Base-by-base conservation (phyloP, 2,797 vertebrate species). In the Choloepus didactylus region DNA sequence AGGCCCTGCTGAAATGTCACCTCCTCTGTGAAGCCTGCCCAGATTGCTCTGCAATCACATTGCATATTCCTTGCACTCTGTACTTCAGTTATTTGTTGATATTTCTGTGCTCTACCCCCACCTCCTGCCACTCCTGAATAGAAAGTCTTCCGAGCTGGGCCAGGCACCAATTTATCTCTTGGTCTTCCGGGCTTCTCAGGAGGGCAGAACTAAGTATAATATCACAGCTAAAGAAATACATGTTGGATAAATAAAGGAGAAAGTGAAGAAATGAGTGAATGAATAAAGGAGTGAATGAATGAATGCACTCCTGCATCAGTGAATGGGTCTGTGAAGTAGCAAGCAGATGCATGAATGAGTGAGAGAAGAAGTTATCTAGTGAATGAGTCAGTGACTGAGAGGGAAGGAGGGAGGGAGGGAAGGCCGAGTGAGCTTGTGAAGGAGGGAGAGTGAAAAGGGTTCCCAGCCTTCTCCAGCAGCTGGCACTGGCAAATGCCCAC, bases 311-410 rank as follows among this genome's bases (percentile, higher is more conserved):
- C 44, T 19, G n/a, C 1, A 0, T 29, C 51, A 27, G 75, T 77
- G 95, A 96, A 62, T 27, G 86, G 75, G 79, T 25, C 23, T 0
- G 15, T 35, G 83, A 89, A 54, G 70, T 89, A 89, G 79, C 91
- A 73, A 29, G 41, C 49, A 75, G 90, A 88, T 7, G 35, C 80
- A 66, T 87, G 95, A 96, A 97, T 96, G 95, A 96, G 81, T 2
- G 1, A 49, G 62, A 41, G 69, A 9, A 70, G 41, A 64, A 86
- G 64, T 56, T 60, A 31, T 54, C 18, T 60, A 85, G 80, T 96
- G 92, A 95, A 93, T 95, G 96, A 97, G 94, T 96, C 95, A 92
- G 75, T 46, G 89, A 73, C 12, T 0, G 41, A 9, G 9, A 27
- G 19, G 84, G 44, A 54, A 9, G 23, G 29, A 31, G 27, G 64